phyloP scores from a whole-genome alignment of 2,797 vertebrate species.

The Psittacula derbiana region DNA sequence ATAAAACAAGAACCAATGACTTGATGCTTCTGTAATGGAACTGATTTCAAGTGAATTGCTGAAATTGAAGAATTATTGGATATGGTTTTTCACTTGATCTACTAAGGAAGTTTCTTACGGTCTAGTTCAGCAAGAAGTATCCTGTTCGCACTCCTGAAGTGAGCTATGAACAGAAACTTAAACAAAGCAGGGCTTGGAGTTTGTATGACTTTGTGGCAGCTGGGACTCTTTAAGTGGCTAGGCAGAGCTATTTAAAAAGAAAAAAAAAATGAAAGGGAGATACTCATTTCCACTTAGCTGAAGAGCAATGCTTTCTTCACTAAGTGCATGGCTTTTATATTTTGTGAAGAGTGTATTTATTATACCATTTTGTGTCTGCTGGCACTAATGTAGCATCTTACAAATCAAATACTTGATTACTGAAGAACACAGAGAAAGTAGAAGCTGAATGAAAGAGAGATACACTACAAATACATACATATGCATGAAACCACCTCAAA shows the following conservation, averaged over 20 bases:
- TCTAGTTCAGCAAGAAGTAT: conserved; percentile 28
- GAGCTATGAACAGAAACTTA: conserved; percentile 4
- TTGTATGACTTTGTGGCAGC: conserved; percentile 6
- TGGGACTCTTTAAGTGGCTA: neutral
- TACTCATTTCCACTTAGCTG: neutral
- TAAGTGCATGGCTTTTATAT: neutral
- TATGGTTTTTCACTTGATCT: neutral
- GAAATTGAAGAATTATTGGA: neutral
- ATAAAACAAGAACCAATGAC: conserved; percentile 60
- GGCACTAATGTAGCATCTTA: conserved; percentile 49
- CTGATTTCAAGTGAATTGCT: neutral
- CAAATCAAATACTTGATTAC: conserved; percentile 20
- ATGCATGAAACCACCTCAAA: neutral
- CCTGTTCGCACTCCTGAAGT: neutral
- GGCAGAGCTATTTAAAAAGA: neutral
- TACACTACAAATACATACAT: neutral
- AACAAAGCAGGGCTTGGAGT: conserved; percentile 13
- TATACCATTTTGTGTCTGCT: neutral
- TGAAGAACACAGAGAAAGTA: neutral
- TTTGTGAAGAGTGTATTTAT: conserved; percentile 32
- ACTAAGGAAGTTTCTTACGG: neutral
- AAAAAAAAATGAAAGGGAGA: neutral
- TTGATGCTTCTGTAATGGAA: conserved; percentile 26
- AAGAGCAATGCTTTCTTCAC: neutral
- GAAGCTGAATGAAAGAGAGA: conserved; percentile 7